Base-by-base conservation (phyloP, 2,888 invertebrate species). In the Cynaeus angustus region DNA sequence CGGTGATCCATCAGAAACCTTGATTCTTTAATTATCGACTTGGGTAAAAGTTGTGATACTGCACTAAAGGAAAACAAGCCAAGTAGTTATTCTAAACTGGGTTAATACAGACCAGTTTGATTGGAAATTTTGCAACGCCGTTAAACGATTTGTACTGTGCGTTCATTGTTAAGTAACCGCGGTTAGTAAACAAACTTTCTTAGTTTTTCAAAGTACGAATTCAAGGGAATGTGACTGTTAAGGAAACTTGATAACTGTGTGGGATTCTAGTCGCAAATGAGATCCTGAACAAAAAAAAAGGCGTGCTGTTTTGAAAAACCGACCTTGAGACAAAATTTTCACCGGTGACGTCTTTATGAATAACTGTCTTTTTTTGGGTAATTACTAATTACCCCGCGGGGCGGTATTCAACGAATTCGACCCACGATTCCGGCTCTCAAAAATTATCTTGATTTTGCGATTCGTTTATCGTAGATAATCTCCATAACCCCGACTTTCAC, bases 21-120 rank as follows among this genome's bases (percentile, higher is more conserved):
- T 37, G 37, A n/a, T 37, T 37, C 7, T 37, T 37, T 37, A 37
- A 37, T 37, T 37, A 37, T 37, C n/a, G 7, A 37, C 6, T 46
- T 46, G 7, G n/a, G 46, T 21, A 14, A 14, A 14, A 46, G 21
- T 45, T 45, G 45, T 14, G 28, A 6, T 3, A 28, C 13, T 52
- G 12, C 52, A 30, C 13, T 8, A 28, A 33, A 52, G 52, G 52
- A 52, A 52, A 52, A 52, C 52, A 7, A 13, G 30, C 52, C 13
- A 8, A 52, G 13, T 52, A 13, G 7, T 13, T 33, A 46, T 46
- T 12, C 52, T 9, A 26, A 52, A 52, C 33, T 52, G 33, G 52
- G 52, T 52, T 52, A 52, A 33, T 33, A 33, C 12, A 12, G 46
- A 46, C 46, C 16, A 16, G 46, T 16, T 43, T 16, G 16, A 46